These are phyloP conservation scores for Mohoua ochrocephala DNA, from an alignment of 2,113 vertebrate species.

Conservation along the genomic window DNA sequence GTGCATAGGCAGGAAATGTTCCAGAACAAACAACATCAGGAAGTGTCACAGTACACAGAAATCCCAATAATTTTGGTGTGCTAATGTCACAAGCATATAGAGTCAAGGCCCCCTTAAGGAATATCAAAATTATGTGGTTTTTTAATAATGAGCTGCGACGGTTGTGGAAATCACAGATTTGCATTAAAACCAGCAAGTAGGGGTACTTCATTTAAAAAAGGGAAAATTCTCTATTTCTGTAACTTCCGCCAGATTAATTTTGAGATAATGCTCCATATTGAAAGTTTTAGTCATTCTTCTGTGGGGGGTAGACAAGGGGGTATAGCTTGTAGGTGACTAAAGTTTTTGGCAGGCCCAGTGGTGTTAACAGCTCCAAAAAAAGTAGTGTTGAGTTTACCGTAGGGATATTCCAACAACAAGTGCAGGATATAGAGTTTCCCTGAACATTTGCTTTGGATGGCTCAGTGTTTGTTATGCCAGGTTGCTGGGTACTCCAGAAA, in stretches of 20 bases:
- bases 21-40: neutral
- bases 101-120: neutral
- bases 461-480: slow-evolving; percentile 13
- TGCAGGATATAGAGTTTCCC: neutral
- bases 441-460: neutral
- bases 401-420: neutral
- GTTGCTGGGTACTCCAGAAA: slow-evolving; percentile 21
- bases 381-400: neutral
- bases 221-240: neutral
- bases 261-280: neutral
- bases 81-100: neutral
- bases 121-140: neutral
- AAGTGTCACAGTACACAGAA: neutral
- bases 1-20: neutral
- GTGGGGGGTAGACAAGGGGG: neutral
- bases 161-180: neutral
- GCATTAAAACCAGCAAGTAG: neutral
- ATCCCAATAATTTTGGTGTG: neutral
- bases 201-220: neutral
- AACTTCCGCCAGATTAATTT: neutral
- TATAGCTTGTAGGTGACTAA: neutral
- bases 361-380: slow-evolving; percentile 10
- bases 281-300: neutral
- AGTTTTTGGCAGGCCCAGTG: slow-evolving; percentile 4
- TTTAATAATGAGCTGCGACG: neutral